Evolutionary conservation across 2,113 vertebrate species (phyloP), one percentile per base, ranked within the genome.

Genomic region (Atlantisia rogersi): DNA sequence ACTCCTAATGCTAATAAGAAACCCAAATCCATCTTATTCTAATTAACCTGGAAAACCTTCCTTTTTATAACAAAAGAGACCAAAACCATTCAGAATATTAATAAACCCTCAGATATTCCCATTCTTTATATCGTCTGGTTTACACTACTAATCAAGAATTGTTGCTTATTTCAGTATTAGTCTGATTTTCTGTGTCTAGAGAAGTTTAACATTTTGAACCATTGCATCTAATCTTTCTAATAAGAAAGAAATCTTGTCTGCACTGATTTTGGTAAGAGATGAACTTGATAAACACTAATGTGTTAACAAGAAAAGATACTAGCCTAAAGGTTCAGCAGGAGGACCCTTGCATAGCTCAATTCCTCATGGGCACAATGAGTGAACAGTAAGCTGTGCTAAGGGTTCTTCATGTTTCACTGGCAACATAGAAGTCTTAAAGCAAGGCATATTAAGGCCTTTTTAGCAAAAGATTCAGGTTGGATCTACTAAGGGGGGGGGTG

Each of bases 41-140:
- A 92, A 91, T 88, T 92, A 94, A 89, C 50, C 53, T 82, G 22
- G 44, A 88, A 94, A 83, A 14, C 12, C 35, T 93, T 59, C 44
- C 21, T 50, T 85, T 95, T 76, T 52, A 59, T 65, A 85, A 78
- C 25, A 85, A 12, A 26, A 83, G 52, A 79, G 19, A 78, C 83
- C 35, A 78, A 89, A 77, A 76, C 14, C 44, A 64, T 87, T 82
- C 32, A 46, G 44, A 92, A 94, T 90, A 39, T 56, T 93, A 94
- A 94, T 77, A 82, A 94, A 52, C 18, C 40, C 40, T 65, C 20
- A 86, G 37, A 8, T 77, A 39, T 88, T 95, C 85, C 25, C 28
- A 32, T 40, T 50, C 58, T 74, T 83, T 71, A 11, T 65, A 56
- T 90, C n/a, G 89, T 65, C 32, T 69, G 11, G 3, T 35, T 56